Base-by-base conservation (phyloP, 2,888 invertebrate genomes). In the Liodrosophila aerea region DNA sequence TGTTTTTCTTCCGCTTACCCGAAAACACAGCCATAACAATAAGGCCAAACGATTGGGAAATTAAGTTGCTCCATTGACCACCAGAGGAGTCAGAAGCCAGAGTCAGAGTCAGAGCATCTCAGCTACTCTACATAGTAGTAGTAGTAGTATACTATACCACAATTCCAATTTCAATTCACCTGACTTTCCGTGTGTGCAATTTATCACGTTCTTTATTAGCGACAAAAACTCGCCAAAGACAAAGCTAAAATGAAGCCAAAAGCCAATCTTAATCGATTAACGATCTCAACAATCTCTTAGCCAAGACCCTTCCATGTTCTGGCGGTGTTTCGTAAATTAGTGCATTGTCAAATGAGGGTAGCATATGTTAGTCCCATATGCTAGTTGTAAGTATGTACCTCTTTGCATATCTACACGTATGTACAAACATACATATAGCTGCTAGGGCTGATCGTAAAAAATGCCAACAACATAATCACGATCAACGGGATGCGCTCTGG, bases 141-240 rank as follows among this genome's bases (percentile, higher is more conserved):
- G n/a, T n/a, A n/a, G n/a, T n/a, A n/a, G n/a, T n/a, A n/a, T n/a
- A n/a, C 34, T 44, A 34, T 31, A n/a, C 45, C 18, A 8, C 31
- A 60, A 54, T 61, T 49, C 73, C 74, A 73, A 73, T 77, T 69
- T 64, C 69, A 71, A 73, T 74, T 70, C 50, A 5, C 34, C 33
- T 61, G 39, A 4, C 36, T 36, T 7, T 9, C 57, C 54, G 49
- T 59, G 66, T 81, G 70, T 77, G 71, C 68, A 83, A 87, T 82
- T 86, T 86, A 87, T 85, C 87, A 87, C 84, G 76, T 76, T 83
- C 76, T 81, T 85, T 83, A 85, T 78, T 76, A 76, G 76, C 76
- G 57, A 83, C 74, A 71, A 77, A 52, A 44, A 27, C 30, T 7
- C 7, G 18, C 40, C 3, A 3, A 18, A 44, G n/a, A n/a, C n/a